Evolutionary conservation across 2,888 invertebrate species (phyloP), one percentile per base, ranked within the genome.

Genomic region (Ornithoptera priamus): DNA sequence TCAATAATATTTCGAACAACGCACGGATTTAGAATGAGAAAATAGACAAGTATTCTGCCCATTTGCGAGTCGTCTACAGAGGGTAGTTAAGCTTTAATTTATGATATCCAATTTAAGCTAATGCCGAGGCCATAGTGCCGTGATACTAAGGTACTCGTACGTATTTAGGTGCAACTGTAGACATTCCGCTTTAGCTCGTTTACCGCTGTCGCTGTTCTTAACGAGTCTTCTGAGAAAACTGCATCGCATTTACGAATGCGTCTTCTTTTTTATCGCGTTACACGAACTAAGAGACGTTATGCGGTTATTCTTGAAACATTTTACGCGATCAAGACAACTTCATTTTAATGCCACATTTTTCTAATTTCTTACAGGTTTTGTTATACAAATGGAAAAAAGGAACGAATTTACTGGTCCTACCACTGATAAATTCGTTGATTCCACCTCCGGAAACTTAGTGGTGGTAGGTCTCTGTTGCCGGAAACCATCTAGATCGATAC

Each of bases 221-320:
- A 72, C 70, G 69, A 77, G 74, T 72, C 73, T 79, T 79, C 80
- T 68, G 59, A 81, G 82, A 81, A 79, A 78, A 76, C 69, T 74
- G 66, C 70, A 70, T 70, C 71, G 70, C 71, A 68, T 71, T 72
- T 72, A 74, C 74, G 74, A 75, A 10, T 39, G 20, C 72, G 74
- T 74, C 79, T 80, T 81, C 81, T 78, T 78, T 78, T 76, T 77
- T 73, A 78, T 75, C 75, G 80, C 79, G 78, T 77, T 70, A 59
- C 59, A 62, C 36, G 46, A 20, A 68, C 63, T 63, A 59, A 58
- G 59, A 59, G 59, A 36, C 50, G 63, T 18, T 60, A 12, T 39
- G 7, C 57, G 20, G 6, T 57, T 57, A 62, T 22, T 50, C 50
- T 8, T 18, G 17, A 46, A 39, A 24, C 46, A 30, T 30, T 7